phyloP scores from a whole-genome alignment of 2,797 vertebrate species.

The Parambassis ranga region DNA sequence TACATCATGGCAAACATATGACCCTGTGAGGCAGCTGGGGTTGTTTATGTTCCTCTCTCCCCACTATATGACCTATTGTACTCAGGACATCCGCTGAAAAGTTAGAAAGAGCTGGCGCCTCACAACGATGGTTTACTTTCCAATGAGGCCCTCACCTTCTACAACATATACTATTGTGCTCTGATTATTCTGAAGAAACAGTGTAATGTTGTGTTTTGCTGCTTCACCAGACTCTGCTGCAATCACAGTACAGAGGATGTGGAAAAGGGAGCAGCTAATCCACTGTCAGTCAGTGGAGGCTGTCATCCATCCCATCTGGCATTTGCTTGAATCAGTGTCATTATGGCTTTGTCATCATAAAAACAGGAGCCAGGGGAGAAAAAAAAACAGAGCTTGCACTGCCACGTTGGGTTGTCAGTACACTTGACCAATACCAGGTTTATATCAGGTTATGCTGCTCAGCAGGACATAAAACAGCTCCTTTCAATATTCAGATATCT shows the following conservation, averaged over 20 bases:
- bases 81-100: conserved; percentile 41
- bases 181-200: too few species aligned
- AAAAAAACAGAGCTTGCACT: neutral
- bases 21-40: neutral
- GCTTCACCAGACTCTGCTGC: neutral
- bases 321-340: conserved; percentile 13
- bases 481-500: conserved; percentile 7
- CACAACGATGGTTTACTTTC: conserved; percentile 26
- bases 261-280: conserved; percentile 33
- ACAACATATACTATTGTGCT: too few species aligned
- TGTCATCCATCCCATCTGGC: conserved; percentile 37
- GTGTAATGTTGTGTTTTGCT: neutral
- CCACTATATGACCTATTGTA: conserved; percentile 38
- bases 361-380: conserved; percentile 35
- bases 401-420: neutral
- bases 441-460: neutral
- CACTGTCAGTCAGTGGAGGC: conserved; percentile 20
- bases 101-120: conserved; percentile 24
- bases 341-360: conserved; percentile 35
- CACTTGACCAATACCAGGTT: conserved; percentile 2
- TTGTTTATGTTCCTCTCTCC: conserved; percentile 58
- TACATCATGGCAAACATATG: conserved; percentile 45
- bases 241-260: conserved; percentile 9
- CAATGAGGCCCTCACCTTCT: neutral
- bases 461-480: conserved; percentile 2